Evolutionary conservation across 2,888 invertebrate species (phyloP), one percentile per base, ranked within the genome.

Genomic region (Amphiduros pacificus): DNA sequence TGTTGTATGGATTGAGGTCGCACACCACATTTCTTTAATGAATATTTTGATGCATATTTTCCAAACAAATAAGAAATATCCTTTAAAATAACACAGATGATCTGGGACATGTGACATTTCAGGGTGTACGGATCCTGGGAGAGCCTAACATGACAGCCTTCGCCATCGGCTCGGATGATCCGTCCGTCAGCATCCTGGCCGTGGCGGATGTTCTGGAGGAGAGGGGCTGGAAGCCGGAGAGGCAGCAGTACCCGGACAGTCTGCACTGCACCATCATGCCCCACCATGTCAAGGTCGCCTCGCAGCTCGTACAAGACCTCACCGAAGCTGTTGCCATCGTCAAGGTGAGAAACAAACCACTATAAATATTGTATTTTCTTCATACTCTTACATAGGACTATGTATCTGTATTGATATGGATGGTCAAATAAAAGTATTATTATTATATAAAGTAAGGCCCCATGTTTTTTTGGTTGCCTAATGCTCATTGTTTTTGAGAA

Each of bases 121-220:
- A 78, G 76, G 78, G 76, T 3, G 53, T 78, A n/a, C 63, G 65
- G n/a, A 70, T 80, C 27, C 66, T 80, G 55, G 79, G 80, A 0
- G 54, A 73, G 1, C 79, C 80, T 1, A 69, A 69, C 14, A 79
- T 80, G 78, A 78, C 78, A 2, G 71, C 73, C 17, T 76, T 80
- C 55, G 74, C 78, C 2, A 69, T 79, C n/a, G 72, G 71, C 14
- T 71, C 78, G 2, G 63, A 62, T 31, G 73, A 77, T 59, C 70
- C 73, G 9, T 70, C 71, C 29, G 66, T 79, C 1, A 72, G 77
- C 62, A 76, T 78, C 20, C 70, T 77, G 54, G 77, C 74, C 4
- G 71, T 79, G 11, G 77, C 77, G n/a, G 79, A 80, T 64, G 71
- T 69, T 22, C 76, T 80, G 77, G 79, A 79, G 64, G 70, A 67